Percentiles rank a stretch among this genome's conserved stretches.
These are phyloP conservation scores for Pempheris klunzingeri DNA, from an alignment of 2,797 vertebrate species.

Conservation along the genomic window DNA sequence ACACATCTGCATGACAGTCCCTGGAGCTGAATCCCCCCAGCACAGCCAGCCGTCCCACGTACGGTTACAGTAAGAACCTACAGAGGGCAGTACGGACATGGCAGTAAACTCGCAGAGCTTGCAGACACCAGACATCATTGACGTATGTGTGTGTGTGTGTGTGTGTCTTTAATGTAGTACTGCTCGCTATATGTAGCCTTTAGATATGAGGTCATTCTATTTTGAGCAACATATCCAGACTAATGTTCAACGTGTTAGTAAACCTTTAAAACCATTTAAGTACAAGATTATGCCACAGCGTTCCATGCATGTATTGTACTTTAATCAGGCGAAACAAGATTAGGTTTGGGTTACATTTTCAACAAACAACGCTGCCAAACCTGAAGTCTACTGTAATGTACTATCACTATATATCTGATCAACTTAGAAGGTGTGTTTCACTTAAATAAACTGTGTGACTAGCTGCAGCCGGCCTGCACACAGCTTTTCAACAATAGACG, in stretches of 20 bases:
- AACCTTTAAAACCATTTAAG: background rate
- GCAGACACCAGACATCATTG: background rate
- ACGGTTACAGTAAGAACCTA: slow-evolving; percentile 86
- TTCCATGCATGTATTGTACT: background rate
- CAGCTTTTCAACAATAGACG: slow-evolving; percentile 80
- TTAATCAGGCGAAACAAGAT: background rate
- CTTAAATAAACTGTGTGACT: slow-evolving; percentile 30
- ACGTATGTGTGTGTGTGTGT: background rate
- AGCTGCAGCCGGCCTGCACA: slow-evolving; percentile 37
- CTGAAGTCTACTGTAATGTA: no score
- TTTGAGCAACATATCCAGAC: background rate
- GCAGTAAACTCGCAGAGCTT: background rate
- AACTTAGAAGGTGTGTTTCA: slow-evolving; percentile 27
- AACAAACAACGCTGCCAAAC: no score
- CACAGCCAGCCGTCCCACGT: slow-evolving; percentile 90
- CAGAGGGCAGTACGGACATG: slow-evolving; percentile 49
- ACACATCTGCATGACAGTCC: slow-evolving; percentile 81
- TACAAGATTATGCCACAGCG: background rate
- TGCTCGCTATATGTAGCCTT: background rate
- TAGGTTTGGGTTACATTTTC: background rate
- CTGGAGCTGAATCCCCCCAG: slow-evolving; percentile 83
- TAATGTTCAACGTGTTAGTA: background rate
- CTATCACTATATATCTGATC: slow-evolving; percentile 5
- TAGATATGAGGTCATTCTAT: background rate
- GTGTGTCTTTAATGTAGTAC: background rate